These are phyloP conservation scores for Hemicentrotus pulcherrimus DNA, from an alignment of 35 echinoderm and acorn worm species.

Conservation along the genomic window DNA sequence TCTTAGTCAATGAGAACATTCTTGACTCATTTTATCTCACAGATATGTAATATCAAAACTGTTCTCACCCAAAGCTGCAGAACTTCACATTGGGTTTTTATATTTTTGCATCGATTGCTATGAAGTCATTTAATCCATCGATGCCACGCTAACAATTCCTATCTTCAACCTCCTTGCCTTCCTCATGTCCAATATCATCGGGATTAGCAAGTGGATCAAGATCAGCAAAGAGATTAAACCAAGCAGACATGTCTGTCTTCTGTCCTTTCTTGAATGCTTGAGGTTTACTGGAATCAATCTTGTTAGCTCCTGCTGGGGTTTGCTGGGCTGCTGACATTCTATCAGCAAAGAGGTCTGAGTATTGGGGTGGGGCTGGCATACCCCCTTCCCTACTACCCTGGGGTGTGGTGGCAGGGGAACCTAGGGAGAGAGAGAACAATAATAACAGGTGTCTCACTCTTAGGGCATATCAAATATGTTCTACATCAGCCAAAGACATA, in stretches of 20 bases:
- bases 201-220: slow-evolving; percentile 93
- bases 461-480: no score
- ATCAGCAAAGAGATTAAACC: slow-evolving; percentile 99
- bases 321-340: not conserved
- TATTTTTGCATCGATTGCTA: not conserved
- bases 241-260: slow-evolving; percentile 96
- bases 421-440: not conserved
- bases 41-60: no score
- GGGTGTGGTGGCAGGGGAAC: slow-evolving; percentile 36
- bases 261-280: slow-evolving; percentile 87
- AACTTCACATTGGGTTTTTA: not conserved
- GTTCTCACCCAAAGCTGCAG: no score
- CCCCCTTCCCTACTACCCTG: not conserved
- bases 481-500: no score
- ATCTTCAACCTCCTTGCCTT: slow-evolving; percentile 58
- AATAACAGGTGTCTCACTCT: not conserved
- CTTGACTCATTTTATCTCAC: no score
- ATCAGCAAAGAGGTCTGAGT: not conserved
- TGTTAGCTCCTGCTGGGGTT: slow-evolving; percentile 48
- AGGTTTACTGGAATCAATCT: slow-evolving; percentile 82
- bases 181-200: slow-evolving; percentile 85
- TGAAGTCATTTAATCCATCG: not conserved
- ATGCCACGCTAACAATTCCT: slow-evolving; percentile 64
- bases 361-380: slow-evolving; percentile 33
- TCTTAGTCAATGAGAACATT: no score